Conservation (phyloP, 2,888 invertebrate species). For the Onchidella celtica region DNA sequence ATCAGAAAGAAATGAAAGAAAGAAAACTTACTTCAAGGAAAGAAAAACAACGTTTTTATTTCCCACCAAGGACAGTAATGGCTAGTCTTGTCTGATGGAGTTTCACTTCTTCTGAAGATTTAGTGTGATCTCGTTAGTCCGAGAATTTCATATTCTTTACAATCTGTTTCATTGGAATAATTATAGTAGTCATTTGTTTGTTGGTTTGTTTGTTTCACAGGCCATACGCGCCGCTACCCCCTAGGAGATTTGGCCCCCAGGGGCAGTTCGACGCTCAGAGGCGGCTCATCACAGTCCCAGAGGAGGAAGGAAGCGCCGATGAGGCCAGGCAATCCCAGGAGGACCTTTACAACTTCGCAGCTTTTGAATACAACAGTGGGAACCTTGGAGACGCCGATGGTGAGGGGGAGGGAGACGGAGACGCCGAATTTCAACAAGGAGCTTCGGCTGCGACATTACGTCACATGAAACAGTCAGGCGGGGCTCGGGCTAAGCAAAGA, state of each 20-base stretch:
- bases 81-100: too few relatives aligned
- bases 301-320: slow-evolving; percentile 55
- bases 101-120: too few relatives aligned
- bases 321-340: slow-evolving; percentile 54
- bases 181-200: too few relatives aligned
- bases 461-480: slow-evolving; percentile 8
- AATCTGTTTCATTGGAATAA: too few relatives aligned
- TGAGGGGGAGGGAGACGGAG: slow-evolving; percentile 26
- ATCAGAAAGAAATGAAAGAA: too few relatives aligned
- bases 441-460: slow-evolving; percentile 23
- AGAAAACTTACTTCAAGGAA: too few relatives aligned
- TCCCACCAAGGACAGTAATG: too few relatives aligned
- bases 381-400: slow-evolving; percentile 36
- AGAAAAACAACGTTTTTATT: too few relatives aligned
- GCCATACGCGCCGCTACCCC: slow-evolving; percentile 52
- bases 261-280: slow-evolving; percentile 50
- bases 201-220: too few relatives aligned
- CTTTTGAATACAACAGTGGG: slow-evolving; percentile 41
- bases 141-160: too few relatives aligned
- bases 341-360: slow-evolving; percentile 49
- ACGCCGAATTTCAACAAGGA: slow-evolving; percentile 22
- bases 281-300: slow-evolving; percentile 54
- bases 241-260: slow-evolving; percentile 49
- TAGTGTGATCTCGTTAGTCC: too few relatives aligned
- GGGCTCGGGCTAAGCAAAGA: slow-evolving; percentile 18